Base-by-base conservation (phyloP, 64 coral and sea anemone species). In the Acropora yongei region DNA sequence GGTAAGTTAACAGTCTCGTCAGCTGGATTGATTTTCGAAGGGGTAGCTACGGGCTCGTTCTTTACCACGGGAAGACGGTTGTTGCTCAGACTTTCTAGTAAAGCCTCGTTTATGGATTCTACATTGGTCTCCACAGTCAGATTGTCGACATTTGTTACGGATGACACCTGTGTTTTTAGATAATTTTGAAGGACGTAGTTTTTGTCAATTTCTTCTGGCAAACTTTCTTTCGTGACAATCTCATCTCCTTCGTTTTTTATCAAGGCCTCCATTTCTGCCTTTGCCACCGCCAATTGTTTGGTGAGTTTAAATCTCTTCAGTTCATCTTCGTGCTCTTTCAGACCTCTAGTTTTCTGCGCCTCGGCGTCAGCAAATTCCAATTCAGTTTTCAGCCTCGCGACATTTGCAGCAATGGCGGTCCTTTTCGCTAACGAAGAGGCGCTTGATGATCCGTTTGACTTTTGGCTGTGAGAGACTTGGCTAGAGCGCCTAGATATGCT, bases 131-230 rank as follows among this genome's bases (percentile, higher is more conserved):
- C 79, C 51, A 65, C 20, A 41, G 79, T 82, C 79, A 12, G 40
- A 61, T 57, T 55, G 79, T 11, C 18, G 3, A 7, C 79, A 20
- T 63, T 63, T 63, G 20, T 44, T 4, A 82, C 79, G 0, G 79
- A 63, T 41, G 79, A 82, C 79, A 7, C 55, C 40, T 82, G 79
- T 61, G 79, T 60, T 53, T 65, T 61, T 20, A 63, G 7, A 42
- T 82, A 79, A 68, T 78, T 89, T 76, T 68, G 58, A 67, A 89
- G 63, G 46, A 78, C 75, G 17, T 78, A 67, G 12, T 78, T 67
- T 47, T 41, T 89, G 57, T 78, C 50, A 0, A 3, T 78, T 89
- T 79, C 75, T 2, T 58, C 43, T 47, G 87, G 87, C 47, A 89
- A 79, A 10, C 44, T 48, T 17, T 66, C 43, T 2, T 76, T 43